Percentiles rank a stretch among this genome's conserved stretches.
phyloP scores from a whole-genome alignment of 2,888 invertebrate genomes.

The Ormyrus labotus region DNA sequence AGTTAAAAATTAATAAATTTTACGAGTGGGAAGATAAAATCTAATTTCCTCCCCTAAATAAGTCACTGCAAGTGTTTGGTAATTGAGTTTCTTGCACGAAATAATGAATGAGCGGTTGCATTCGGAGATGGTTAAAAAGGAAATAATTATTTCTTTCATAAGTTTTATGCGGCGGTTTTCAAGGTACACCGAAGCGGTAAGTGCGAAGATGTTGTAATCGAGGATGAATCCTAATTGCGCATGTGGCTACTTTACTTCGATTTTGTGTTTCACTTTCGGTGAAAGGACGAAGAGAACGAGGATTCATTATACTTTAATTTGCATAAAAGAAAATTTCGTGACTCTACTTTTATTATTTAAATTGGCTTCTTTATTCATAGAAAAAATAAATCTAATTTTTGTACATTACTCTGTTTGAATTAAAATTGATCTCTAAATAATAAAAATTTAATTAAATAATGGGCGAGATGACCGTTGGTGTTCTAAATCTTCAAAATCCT shows the following conservation, averaged over 20 bases:
- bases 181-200: constrained; percentile 27
- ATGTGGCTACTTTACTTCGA: constrained; percentile 32
- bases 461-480: too few relatives aligned
- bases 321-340: not conserved
- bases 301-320: not conserved
- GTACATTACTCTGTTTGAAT: too few relatives aligned
- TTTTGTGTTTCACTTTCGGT: constrained; percentile 36
- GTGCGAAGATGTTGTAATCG: constrained; percentile 43
- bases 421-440: too few relatives aligned
- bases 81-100: constrained; percentile 48
- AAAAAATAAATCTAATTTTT: not conserved
- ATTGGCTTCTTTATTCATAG: not conserved
- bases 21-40: constrained; percentile 41
- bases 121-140: constrained; percentile 50
- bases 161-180: constrained; percentile 43
- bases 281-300: not conserved
- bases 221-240: constrained; percentile 44
- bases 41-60: constrained; percentile 46
- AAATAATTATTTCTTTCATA: constrained; percentile 57
- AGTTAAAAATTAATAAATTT: constrained; percentile 41
- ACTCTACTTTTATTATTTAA: not conserved
- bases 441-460: too few relatives aligned
- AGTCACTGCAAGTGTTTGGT: constrained; percentile 40
- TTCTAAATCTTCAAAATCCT: too few relatives aligned
- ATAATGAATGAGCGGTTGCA: constrained; percentile 46